Base-by-base conservation (phyloP, 2,797 vertebrate genomes). In the Anas capensis region DNA sequence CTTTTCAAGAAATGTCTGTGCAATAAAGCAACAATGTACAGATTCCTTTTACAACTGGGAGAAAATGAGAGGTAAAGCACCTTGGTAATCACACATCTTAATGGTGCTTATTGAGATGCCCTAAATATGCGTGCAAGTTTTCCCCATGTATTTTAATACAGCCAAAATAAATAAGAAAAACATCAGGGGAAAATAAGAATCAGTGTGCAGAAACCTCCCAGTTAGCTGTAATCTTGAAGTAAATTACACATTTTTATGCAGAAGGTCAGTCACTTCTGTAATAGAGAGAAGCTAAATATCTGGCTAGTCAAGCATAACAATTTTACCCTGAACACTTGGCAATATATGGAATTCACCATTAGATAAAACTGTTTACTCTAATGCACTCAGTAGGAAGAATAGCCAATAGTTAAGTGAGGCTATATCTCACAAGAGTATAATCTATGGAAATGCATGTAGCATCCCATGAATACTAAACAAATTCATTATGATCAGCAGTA, bases 341-440 rank as follows among this genome's bases (percentile, higher is more conserved):
- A 92, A n/a, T 91, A 82, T 40, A 58, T 70, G 17, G 44, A 92
- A 93, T 81, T 86, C 69, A 65, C 38, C 17, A 60, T 87, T 89
- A 95, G 72, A 90, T 83, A 80, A 90, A 94, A 94, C 42, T 87
- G 57, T 92, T 96, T 95, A 76, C 65, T 81, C 68, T 79, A 86
- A 90, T 85, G 82, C 36, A 69, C 31, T 88, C 62, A 42, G 29
- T 90, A 88, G 69, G 44, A 94, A 81, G 44, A 94, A 78, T 81
- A 92, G 56, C 46, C 77, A 88, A 46, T 8, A 3, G 60, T 92
- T 93, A 95, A 95, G 69, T 78, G 81, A 93, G 46, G 36, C 57
- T 90, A 14, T 83, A 78, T 79, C 42, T 91, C 88, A 90, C 58
- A 80, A 36, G 64, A 66, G 54, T 64, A 78, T 77, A 94, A 94